Evolutionary conservation across 2,888 invertebrate species (phyloP), one percentile per base, ranked within the genome.

Genomic region (Hydraecia micacea): DNA sequence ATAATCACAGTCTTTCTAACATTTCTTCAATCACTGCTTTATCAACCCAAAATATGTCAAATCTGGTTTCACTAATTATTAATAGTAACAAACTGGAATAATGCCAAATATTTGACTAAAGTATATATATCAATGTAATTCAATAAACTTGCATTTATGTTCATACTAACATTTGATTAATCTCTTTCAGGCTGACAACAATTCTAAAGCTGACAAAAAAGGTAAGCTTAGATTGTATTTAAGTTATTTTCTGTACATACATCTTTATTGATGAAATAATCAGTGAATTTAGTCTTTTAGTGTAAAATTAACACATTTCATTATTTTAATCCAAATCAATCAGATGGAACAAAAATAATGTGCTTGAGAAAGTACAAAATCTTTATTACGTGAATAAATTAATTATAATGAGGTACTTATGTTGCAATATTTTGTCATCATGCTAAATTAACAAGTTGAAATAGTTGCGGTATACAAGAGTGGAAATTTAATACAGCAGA

Each of bases 111-210:
- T 88, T 81, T 79, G 67, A 63, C 73, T 70, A 76, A 76, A 83
- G 60, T 68, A 68, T 46, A 36, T 11, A 65, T 72, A 67, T 73
- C 65, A 58, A 49, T 25, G 73, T 71, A 69, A 42, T 68, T 46
- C 15, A 74, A 42, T 85, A 58, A 75, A 73, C 63, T 75, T 75
- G 68, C 67, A 63, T 63, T 72, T 62, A 58, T 36, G 25, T 46
- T 79, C 68, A 71, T 69, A 81, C 77, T 84, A 80, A 89, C 80
- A 60, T 68, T 75, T n/a, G 52, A 49, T 90, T 87, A 72, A 73
- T 89, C 86, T 93, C 86, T 97, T 97, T 88, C 96, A 97, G 97
- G 95, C 97, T 90, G 97, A 98, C 90, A 97, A 95, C 90, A 97
- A 97, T 91, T 93, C 97, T 80, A 97, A 97, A 92, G 88, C 85